phyloP scores from a whole-genome alignment of 1,140 invertebrate species.

The Anagrus nilaparvatae region DNA sequence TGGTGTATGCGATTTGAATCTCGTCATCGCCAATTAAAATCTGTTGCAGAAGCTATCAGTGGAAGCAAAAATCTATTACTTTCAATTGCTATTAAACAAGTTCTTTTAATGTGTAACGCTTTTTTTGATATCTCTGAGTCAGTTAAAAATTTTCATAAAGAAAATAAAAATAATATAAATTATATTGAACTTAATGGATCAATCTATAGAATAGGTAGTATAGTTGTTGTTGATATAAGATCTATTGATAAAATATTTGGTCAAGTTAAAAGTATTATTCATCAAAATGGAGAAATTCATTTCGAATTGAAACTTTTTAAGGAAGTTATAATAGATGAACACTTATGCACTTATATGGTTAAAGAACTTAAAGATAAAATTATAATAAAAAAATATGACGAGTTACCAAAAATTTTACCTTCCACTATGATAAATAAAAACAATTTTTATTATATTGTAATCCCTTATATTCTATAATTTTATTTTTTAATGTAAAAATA shows the following conservation, averaged over 20 bases:
- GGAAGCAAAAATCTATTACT: neutral
- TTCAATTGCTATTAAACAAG: neutral
- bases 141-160: neutral
- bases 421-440: too few species aligned
- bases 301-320: neutral
- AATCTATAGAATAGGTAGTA: neutral
- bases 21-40: neutral
- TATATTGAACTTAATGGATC: too few species aligned
- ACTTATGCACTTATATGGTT: too few species aligned
- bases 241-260: conserved; percentile 2
- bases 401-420: too few species aligned
- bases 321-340: conserved; percentile 4
- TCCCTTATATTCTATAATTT: too few species aligned
- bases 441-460: too few species aligned
- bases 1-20: conserved; percentile 4
- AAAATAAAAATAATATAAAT: neutral
- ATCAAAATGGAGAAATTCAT: neutral
- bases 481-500: too few species aligned
- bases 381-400: too few species aligned
- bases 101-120: neutral
- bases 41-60: neutral
- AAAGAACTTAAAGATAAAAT: too few species aligned
- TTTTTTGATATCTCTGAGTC: neutral
- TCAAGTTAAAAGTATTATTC: neutral
- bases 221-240: neutral